Conservation (phyloP, 2,888 invertebrate genomes). For the Macrophya alboannulata region DNA sequence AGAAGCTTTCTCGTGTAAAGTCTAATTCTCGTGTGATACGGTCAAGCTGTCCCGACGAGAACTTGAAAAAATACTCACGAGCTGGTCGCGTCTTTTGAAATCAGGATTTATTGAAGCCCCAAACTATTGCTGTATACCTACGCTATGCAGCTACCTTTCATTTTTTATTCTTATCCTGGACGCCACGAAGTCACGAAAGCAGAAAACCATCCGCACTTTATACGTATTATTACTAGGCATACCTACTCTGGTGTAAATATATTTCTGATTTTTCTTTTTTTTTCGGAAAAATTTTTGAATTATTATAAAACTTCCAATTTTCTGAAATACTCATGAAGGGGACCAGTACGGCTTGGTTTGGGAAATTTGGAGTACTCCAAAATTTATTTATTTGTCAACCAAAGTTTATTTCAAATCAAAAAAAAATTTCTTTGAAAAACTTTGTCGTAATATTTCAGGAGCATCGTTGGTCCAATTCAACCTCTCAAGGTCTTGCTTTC, state of each 20-base stretch:
- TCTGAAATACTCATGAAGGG: background rate
- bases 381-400: too few relatives aligned
- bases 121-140: slow-evolving; percentile 24
- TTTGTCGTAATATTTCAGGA: too few relatives aligned
- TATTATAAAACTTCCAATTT: too few relatives aligned
- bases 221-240: background rate
- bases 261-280: background rate
- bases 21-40: slow-evolving; percentile 55
- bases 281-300: background rate
- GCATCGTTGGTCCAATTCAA: too few relatives aligned
- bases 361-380: too few relatives aligned
- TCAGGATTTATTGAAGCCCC: slow-evolving; percentile 43
- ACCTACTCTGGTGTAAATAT: background rate
- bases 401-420: too few relatives aligned
- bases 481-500: too few relatives aligned
- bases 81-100: slow-evolving; percentile 50
- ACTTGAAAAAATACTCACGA: slow-evolving; percentile 51
- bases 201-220: background rate
- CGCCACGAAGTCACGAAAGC: background rate
- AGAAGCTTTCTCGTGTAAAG: slow-evolving; percentile 55
- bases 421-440: too few relatives aligned
- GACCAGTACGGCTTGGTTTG: too few relatives aligned
- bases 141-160: background rate
- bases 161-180: background rate
- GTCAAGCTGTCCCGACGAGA: slow-evolving; percentile 45